Percentiles rank a stretch among this genome's conserved stretches.
These are phyloP conservation scores for Hymenopus coronatus DNA, from an alignment of 2,888 invertebrate species.

Conservation along the genomic window DNA sequence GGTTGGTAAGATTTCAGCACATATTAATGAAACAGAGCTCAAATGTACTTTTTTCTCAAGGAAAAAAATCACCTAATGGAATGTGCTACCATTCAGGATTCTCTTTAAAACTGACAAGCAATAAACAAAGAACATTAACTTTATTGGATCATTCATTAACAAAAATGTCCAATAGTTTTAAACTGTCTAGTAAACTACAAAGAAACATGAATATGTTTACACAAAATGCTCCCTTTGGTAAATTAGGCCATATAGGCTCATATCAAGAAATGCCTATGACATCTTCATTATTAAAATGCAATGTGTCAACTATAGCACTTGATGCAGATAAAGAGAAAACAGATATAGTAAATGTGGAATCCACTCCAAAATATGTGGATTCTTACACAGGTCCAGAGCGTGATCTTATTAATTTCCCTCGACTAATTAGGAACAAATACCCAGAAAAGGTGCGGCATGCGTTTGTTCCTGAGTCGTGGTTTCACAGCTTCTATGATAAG, in stretches of 20 bases:
- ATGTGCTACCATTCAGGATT: neutral
- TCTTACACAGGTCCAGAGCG: slow-evolving; percentile 47
- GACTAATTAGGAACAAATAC: slow-evolving; percentile 63
- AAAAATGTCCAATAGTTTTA: neutral
- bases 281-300: neutral
- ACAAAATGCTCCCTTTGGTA: neutral
- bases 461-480: slow-evolving; percentile 95
- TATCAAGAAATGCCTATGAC: neutral
- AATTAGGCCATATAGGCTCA: neutral
- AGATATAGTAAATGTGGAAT: no score
- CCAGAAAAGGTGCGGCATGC: slow-evolving; percentile 77
- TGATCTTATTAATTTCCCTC: slow-evolving; percentile 72
- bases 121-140: neutral
- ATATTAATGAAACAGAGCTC: neutral
- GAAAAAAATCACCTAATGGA: neutral
- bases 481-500: slow-evolving; percentile 90
- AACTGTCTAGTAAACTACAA: neutral
- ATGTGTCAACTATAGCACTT: neutral
- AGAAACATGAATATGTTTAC: neutral
- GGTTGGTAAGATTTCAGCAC: neutral
- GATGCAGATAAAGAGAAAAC: neutral
- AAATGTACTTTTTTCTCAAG: neutral
- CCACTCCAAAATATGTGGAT: neutral
- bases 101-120: neutral
- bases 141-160: neutral